Conservation (phyloP, 2,888 invertebrate genomes). For the Oegoconia quadripuncta region DNA sequence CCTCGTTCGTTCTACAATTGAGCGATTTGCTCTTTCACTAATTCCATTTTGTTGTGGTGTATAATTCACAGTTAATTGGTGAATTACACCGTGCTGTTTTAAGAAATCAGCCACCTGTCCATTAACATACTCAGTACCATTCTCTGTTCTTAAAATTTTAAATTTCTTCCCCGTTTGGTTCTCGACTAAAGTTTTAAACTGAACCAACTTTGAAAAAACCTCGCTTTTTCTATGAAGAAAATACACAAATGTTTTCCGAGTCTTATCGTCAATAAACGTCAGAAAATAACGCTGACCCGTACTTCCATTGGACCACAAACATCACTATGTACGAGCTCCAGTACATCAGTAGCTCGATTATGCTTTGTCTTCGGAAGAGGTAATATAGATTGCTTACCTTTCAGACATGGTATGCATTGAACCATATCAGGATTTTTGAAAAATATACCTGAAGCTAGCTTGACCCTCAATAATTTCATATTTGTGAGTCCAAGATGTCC, state of each 20-base stretch:
- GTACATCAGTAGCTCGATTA: not conserved
- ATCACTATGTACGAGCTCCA: constrained; percentile 7
- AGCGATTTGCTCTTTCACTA: constrained; percentile 26
- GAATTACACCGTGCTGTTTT: constrained; percentile 22
- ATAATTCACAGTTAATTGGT: constrained; percentile 25
- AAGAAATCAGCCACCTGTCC: constrained; percentile 9
- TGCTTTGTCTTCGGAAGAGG: not conserved
- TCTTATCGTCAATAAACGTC: constrained; percentile 8
- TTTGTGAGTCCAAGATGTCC: constrained; percentile 2
- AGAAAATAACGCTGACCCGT: constrained; percentile 6
- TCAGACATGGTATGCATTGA: constrained; percentile 3
- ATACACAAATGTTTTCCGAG: constrained; percentile 14
- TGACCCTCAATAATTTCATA: not conserved
- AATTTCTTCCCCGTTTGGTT: constrained; percentile 12
- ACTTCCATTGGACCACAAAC: constrained; percentile 8
- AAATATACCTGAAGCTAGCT: constrained; percentile 1
- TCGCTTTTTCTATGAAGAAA: constrained; percentile 8
- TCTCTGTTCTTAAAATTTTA: constrained; percentile 10
- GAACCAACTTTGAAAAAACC: constrained; percentile 3
- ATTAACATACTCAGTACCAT: constrained; percentile 13
- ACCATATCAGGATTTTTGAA: not conserved
- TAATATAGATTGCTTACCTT: constrained; percentile 4
- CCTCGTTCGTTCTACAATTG: constrained; percentile 14
- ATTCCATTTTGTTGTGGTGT: constrained; percentile 34
- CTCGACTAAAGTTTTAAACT: constrained; percentile 6